phyloP scores from a whole-genome alignment of 2,888 invertebrate species.

The Anagyrus pseudococci region DNA sequence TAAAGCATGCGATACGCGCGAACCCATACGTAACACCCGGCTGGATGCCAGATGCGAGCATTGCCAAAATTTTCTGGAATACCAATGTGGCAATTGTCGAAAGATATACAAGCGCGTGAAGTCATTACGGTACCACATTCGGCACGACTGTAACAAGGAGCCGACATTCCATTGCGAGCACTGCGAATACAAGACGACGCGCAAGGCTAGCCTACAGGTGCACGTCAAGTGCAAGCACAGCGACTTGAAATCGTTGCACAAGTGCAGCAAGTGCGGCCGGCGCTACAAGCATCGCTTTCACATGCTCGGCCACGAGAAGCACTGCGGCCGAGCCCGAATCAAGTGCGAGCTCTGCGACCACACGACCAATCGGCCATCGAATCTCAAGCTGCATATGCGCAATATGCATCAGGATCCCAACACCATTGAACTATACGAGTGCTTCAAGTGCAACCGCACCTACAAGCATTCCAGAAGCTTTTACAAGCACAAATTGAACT shows the following conservation, averaged over 20 bases:
- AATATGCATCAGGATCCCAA: constrained; percentile 10
- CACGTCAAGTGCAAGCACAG: constrained; percentile 48
- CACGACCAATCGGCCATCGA: not conserved
- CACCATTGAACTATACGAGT: not conserved
- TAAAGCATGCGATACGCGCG: not conserved
- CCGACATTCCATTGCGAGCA: not conserved
- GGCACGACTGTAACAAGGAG: not conserved
- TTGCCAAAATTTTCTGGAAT: constrained; percentile 34
- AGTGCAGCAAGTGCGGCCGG: constrained; percentile 58
- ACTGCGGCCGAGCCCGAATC: constrained; percentile 9
- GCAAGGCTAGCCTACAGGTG: constrained; percentile 47
- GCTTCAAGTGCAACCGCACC: not conserved
- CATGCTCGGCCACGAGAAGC: constrained; percentile 15
- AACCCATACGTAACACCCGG: not conserved
- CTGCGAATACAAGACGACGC: constrained; percentile 19
- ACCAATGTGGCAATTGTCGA: constrained; percentile 61
- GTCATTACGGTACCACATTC: not conserved
- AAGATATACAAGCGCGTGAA: constrained; percentile 52
- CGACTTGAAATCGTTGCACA: constrained; percentile 36
- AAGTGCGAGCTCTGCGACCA: constrained; percentile 20
- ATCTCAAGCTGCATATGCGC: constrained; percentile 10
- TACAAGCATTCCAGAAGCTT: constrained; percentile 15
- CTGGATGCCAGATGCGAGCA: constrained; percentile 7
- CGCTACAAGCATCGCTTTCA: constrained; percentile 49
- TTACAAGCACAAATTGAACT: constrained; percentile 3